Evolutionary conservation across 2,888 invertebrate genomes (phyloP).

Genomic region (Tipula unca): DNA sequence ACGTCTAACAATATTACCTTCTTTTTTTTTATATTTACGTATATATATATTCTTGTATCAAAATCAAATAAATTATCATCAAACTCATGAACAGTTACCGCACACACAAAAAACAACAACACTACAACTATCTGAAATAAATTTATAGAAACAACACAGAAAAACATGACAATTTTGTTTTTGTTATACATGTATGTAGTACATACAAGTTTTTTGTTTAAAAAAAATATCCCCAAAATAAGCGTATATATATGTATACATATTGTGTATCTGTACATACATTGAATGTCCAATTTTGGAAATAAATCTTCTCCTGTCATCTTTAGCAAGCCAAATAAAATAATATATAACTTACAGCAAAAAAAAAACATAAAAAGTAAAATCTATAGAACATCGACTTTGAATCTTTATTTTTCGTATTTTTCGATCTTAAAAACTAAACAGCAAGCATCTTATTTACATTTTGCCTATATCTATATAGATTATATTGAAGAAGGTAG

Average conservation of each 20-base stretch:
- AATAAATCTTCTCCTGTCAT: background rate
- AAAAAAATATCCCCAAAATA: background rate
- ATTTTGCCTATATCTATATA: background rate
- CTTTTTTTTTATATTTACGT: background rate
- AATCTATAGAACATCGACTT: background rate
- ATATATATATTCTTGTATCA: background rate
- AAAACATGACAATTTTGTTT: background rate
- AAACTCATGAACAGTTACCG: background rate
- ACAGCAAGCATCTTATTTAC: background rate
- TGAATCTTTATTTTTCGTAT: background rate
- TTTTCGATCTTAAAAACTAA: background rate
- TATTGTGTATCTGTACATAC: background rate
- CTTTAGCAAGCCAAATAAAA: background rate
- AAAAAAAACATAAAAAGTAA: too few relatives aligned
- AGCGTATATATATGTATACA: background rate
- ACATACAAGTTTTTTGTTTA: background rate
- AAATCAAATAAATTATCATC: slow-evolving; percentile 14
- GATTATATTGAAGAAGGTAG: background rate
- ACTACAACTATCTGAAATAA: background rate
- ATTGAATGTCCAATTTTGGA: background rate
- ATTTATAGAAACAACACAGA: background rate
- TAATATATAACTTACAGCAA: background rate
- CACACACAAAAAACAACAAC: background rate
- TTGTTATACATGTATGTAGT: background rate
- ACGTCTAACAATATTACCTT: background rate